Percentiles rank a stretch among this genome's conserved stretches.
Evolutionary conservation across 2,888 invertebrate genomes (phyloP).

Genomic region (Cataglyphis rosenhaueri): DNA sequence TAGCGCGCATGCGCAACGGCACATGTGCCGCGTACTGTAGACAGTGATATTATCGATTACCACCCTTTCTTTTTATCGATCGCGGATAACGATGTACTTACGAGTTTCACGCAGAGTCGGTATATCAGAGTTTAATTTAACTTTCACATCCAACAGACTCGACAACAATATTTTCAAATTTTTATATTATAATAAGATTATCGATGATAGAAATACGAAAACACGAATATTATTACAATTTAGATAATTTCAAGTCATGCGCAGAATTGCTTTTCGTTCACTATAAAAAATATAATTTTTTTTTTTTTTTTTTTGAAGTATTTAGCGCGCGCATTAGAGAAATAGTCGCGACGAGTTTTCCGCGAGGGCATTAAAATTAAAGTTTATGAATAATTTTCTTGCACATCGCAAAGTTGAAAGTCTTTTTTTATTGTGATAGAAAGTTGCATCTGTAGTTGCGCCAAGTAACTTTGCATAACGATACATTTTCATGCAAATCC

Average conservation of each 20-base stretch:
- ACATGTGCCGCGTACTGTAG: constrained; percentile 1
- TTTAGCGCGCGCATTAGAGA: not conserved
- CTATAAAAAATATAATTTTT: not conserved
- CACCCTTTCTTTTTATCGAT: not conserved
- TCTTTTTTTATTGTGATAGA: not conserved
- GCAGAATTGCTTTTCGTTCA: not conserved
- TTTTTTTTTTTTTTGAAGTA: too few species aligned
- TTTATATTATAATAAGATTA: too few species aligned
- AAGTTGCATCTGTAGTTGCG: constrained; percentile 21
- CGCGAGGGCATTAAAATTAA: constrained; percentile 21
- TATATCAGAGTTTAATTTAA: not conserved
- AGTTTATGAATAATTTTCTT: constrained; percentile 34
- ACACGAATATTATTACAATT: not conserved
- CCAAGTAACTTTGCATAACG: not conserved
- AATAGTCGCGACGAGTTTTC: constrained; percentile 5
- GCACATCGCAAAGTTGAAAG: not conserved
- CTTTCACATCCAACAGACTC: too few species aligned
- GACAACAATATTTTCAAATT: not conserved
- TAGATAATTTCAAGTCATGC: not conserved
- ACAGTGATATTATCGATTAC: not conserved
- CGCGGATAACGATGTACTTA: not conserved
- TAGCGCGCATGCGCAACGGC: constrained; percentile 18
- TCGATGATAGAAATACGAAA: not conserved
- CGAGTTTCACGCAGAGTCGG: not conserved
- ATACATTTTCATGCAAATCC: constrained; percentile 71